These are phyloP conservation scores for Neodontobutis hainanensis DNA, from an alignment of 2,113 vertebrate species.

Conservation along the genomic window DNA sequence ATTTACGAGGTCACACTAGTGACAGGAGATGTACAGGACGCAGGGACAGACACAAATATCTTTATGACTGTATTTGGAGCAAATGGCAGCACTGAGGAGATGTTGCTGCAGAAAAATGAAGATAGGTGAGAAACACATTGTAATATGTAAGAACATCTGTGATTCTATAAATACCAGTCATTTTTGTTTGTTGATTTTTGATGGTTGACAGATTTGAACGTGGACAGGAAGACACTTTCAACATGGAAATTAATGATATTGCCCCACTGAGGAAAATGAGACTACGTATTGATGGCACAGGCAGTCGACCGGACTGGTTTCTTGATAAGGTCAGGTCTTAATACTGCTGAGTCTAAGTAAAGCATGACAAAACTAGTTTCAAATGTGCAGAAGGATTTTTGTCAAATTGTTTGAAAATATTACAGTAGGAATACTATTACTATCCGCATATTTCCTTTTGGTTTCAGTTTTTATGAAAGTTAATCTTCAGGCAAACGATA, in stretches of 20 bases:
- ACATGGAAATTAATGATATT: slow-evolving; percentile 92
- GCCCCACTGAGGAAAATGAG: slow-evolving; percentile 94
- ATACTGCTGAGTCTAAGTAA: not conserved
- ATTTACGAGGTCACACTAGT: slow-evolving; percentile 90
- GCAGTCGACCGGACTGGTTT: slow-evolving; percentile 94
- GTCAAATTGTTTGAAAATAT: no score
- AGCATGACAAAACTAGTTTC: not conserved
- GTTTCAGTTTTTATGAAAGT: not conserved
- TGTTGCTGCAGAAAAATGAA: slow-evolving; percentile 90
- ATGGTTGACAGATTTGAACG: slow-evolving; percentile 86
- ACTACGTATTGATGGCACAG: slow-evolving; percentile 86
- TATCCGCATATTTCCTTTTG: not conserved
- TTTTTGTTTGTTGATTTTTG: not conserved
- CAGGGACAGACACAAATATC: slow-evolving; percentile 87
- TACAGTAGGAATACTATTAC: no score
- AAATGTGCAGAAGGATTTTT: not conserved
- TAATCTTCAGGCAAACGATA: no score
- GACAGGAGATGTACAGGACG: slow-evolving; percentile 88
- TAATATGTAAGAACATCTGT: no score
- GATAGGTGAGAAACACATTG: slow-evolving; percentile 81
- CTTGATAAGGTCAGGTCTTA: slow-evolving; percentile 68
- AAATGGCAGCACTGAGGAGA: slow-evolving; percentile 90
- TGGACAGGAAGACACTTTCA: slow-evolving; percentile 93
- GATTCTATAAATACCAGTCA: no score
- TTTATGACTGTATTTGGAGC: slow-evolving; percentile 91